A percentile compares a stretch with the other conserved stretches of the same genome.
These are phyloP conservation scores for Cranoglanis bouderius DNA, from an alignment of 2,113 vertebrate genomes.

Conservation along the genomic window DNA sequence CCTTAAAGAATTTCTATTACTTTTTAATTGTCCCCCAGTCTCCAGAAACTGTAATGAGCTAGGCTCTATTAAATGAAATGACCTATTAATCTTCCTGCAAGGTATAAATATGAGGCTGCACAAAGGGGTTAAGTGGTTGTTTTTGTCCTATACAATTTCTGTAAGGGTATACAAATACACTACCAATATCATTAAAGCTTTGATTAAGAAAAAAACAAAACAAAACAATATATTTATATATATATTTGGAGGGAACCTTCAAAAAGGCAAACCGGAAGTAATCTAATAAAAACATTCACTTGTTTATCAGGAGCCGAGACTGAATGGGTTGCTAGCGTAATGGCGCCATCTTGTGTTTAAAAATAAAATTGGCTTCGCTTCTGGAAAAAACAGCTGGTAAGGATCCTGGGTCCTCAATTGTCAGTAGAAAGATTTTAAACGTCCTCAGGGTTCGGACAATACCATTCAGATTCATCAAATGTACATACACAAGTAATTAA, in stretches of 20 bases:
- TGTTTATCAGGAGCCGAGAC: neutral
- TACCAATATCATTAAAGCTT: no score
- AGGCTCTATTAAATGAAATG: no score
- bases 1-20: no score
- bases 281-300: neutral
- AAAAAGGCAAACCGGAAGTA: neutral
- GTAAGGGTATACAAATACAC: no score
- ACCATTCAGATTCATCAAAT: neutral
- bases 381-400: neutral
- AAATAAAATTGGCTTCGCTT: neutral
- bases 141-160: no score
- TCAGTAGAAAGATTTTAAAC: neutral
- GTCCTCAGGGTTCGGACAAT: neutral
- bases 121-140: no score
- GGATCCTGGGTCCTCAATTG: neutral
- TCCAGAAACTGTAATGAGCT: no score
- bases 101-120: no score
- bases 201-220: no score
- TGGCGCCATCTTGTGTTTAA: conserved; percentile 31
- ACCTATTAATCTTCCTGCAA: no score
- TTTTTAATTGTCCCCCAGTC: no score
- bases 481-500: neutral
- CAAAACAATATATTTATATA: neutral
- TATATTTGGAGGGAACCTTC: neutral
- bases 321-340: neutral